A percentile compares a stretch with the other conserved stretches of the same genome.
Evolutionary conservation across 2,888 invertebrate genomes (phyloP).

Genomic region (Epicampocera succincta): DNA sequence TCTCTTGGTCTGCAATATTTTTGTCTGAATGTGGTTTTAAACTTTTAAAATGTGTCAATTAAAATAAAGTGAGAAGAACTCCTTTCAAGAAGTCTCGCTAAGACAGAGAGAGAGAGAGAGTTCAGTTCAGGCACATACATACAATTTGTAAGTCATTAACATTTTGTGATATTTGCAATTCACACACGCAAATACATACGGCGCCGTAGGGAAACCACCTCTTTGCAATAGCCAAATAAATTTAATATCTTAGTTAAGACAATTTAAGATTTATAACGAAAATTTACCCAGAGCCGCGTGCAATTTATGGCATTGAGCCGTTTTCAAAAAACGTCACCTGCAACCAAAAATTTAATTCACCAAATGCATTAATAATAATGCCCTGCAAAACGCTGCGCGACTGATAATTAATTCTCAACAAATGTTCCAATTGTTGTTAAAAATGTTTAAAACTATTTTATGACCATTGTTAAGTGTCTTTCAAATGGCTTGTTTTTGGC

Average conservation of each 20-base stretch:
- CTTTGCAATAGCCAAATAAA: constrained; percentile 25
- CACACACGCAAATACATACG: not conserved
- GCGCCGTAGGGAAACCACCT: constrained; percentile 19
- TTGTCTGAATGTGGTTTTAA: no score
- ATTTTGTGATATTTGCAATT: no score
- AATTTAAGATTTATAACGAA: constrained; percentile 7
- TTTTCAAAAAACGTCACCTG: not conserved
- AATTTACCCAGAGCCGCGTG: not conserved
- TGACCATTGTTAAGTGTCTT: constrained; percentile 77
- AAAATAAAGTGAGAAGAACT: no score
- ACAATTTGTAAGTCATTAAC: no score
- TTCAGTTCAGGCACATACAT: no score
- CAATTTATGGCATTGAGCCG: constrained; percentile 37
- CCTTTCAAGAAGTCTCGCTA: no score
- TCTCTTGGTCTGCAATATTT: no score
- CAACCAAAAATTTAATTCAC: constrained; percentile 18
- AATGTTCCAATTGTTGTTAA: constrained; percentile 61
- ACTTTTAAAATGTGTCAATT: no score
- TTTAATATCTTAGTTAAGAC: not conserved
- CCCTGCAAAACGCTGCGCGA: constrained; percentile 36
- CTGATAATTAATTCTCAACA: constrained; percentile 60
- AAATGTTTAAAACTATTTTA: constrained; percentile 72
- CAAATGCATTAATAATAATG: constrained; percentile 53
- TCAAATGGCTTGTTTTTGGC: constrained; percentile 75
- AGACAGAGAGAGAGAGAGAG: no score